Evolutionary conservation across 1,140 invertebrate genomes (phyloP), one percentile per base, ranked within the genome.

Genomic region (Procambarus clarkii): DNA sequence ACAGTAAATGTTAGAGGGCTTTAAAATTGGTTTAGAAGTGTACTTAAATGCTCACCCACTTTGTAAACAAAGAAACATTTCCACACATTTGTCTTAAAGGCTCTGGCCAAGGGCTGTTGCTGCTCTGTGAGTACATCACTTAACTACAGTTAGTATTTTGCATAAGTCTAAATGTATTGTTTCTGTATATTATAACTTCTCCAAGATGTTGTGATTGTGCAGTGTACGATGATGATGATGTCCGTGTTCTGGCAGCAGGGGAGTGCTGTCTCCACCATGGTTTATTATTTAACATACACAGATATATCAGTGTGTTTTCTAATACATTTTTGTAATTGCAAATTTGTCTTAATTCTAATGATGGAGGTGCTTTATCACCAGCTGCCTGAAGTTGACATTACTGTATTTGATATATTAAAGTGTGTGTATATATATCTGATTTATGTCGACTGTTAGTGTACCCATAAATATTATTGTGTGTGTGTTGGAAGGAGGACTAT

Each of bases 371-470:
- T 46, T 44, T 5, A 45, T 54, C 54, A 83, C 81, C 69, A 18
- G 13, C 15, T 83, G 58, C 34, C 69, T 60, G 34, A 64, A 69
- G 81, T 83, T 83, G 81, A 45, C 81, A 83, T 83, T 64, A n/a
- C n/a, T n/a, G n/a, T n/a, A 45, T 69, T 64, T 83, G 81, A 46
- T 83, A 83, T 83, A 83, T 69, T 83, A 45, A 34, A 34, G 80
- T 83, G 58, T 64, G 24, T 83, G 58, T 64, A 13, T 83, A 46
- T 74, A 79, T 46, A 83, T 83, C 60, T 69, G 44, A 45, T 83
- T 83, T 64, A 83, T 83, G 81, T 83, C 24, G 45, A 83, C 81
- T 83, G 5, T 83, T 69, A 45, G 60, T 83, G 58, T 83, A 83
- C 45, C 50, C 50, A 54, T 54, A 9, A 54, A 9, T 54, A 54